phyloP scores from a whole-genome alignment of 2,797 vertebrate species.

The Typhlichthys eigenmanni region DNA sequence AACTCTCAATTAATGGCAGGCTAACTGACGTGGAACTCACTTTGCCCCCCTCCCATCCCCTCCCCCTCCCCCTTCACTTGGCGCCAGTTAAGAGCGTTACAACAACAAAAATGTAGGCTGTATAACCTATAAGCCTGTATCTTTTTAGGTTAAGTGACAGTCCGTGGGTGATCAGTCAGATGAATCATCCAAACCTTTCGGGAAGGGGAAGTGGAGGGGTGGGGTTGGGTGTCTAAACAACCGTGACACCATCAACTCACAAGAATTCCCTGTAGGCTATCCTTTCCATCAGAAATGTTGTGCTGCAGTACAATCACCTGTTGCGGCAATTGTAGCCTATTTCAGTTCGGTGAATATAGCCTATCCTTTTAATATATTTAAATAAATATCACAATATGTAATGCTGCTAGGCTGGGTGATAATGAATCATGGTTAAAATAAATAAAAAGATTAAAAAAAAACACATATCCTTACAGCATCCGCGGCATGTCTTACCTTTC shows the following conservation, averaged over 20 bases:
- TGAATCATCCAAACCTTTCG: constrained; percentile 49
- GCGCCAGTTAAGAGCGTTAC: too few species aligned
- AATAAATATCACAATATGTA: not conserved
- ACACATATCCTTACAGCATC: constrained; percentile 22
- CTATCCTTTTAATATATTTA: too few species aligned
- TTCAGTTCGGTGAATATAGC: constrained; percentile 11
- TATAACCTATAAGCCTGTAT: too few species aligned
- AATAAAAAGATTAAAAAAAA: constrained; percentile 6
- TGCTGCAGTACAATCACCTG: constrained; percentile 66
- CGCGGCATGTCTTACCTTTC: constrained; percentile 76
- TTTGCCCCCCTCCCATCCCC: not conserved
- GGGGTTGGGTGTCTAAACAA: constrained; percentile 38
- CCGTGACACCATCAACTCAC: constrained; percentile 47
- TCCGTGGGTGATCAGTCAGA: constrained; percentile 43
- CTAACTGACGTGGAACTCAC: not conserved
- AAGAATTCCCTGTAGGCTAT: constrained; percentile 39
- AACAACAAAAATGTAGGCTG: too few species aligned
- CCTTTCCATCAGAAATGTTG: constrained; percentile 50
- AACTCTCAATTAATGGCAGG: too few species aligned
- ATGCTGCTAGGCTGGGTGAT: not conserved
- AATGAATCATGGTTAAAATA: constrained; percentile 12
- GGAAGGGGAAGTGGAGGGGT: constrained; percentile 24
- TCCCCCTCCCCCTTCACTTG: too few species aligned
- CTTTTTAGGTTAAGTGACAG: constrained; percentile 28
- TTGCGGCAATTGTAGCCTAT: constrained; percentile 43